Evolutionary conservation across 2,113 vertebrate genomes (phyloP).

Genomic region (Percopsis transmontana): DNA sequence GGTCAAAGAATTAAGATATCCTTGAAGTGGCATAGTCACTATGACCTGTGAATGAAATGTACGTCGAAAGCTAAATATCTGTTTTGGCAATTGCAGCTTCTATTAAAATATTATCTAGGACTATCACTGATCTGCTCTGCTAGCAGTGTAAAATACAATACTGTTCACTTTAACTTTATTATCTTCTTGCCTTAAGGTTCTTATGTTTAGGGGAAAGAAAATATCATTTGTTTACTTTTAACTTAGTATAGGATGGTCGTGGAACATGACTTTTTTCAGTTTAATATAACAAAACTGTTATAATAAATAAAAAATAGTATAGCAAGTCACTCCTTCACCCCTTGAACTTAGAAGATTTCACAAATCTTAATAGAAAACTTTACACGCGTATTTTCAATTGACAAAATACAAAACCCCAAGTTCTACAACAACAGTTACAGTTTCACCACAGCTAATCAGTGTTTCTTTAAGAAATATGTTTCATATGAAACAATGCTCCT

Average conservation of each 20-base stretch:
- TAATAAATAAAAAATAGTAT: not conserved
- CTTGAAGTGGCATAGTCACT: constrained; percentile 28
- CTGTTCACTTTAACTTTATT: constrained; percentile 3
- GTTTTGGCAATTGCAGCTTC: constrained; percentile 65
- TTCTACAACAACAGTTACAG: no score
- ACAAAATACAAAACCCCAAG: no score
- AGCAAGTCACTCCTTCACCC: constrained; percentile 65
- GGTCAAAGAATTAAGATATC: constrained; percentile 38
- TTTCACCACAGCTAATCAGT: no score
- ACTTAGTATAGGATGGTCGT: no score
- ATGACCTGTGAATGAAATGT: constrained; percentile 62
- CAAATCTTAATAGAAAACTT: no score
- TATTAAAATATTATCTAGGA: constrained; percentile 68
- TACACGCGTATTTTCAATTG: no score
- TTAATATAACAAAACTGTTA: not conserved
- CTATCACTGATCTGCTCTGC: constrained; percentile 52
- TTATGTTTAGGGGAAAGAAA: no score
- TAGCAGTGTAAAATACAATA: not conserved
- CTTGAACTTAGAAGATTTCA: constrained; percentile 61
- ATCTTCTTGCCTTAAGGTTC: no score
- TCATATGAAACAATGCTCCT: no score
- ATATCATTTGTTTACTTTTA: constrained; percentile 60
- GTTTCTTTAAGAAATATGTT: no score
- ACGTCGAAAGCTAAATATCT: constrained; percentile 76
- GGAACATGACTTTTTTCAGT: no score